A percentile compares a stretch with the other conserved stretches of the same genome.
Evolutionary conservation across 2,888 invertebrate species (phyloP).

Genomic region (Microplitis manilae): DNA sequence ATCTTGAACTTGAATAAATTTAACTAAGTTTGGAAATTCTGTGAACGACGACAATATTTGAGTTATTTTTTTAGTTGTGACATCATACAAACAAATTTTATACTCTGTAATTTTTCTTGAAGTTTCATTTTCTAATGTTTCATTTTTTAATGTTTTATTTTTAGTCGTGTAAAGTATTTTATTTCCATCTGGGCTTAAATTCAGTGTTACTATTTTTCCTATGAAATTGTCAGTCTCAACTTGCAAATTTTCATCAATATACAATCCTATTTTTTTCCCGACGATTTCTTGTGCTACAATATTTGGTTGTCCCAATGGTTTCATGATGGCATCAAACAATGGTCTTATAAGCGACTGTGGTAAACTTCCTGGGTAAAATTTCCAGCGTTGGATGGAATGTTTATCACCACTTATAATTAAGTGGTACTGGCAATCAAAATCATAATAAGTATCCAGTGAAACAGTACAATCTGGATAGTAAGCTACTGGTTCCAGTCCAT

Average conservation of each 20-base stretch:
- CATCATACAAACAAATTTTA: slow-evolving; percentile 63
- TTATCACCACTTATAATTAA: slow-evolving; percentile 65
- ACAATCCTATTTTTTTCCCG: slow-evolving; percentile 59
- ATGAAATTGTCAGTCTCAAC: slow-evolving; percentile 70
- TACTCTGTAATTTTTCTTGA: neutral
- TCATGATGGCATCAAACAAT: slow-evolving; percentile 63
- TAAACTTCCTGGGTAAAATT: slow-evolving; percentile 56
- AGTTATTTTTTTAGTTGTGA: slow-evolving; percentile 67
- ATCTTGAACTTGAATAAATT: slow-evolving; percentile 37
- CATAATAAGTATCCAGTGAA: slow-evolving; percentile 64
- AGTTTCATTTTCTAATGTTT: too few species aligned
- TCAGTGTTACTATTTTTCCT: slow-evolving; percentile 72
- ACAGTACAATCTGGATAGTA: slow-evolving; percentile 62
- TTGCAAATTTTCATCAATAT: slow-evolving; percentile 72
- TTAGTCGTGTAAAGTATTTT: slow-evolving; percentile 74
- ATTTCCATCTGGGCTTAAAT: slow-evolving; percentile 73
- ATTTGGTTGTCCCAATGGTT: slow-evolving; percentile 54
- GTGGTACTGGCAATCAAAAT: slow-evolving; percentile 52
- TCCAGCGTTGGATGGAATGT: slow-evolving; percentile 62
- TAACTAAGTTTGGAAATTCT: slow-evolving; percentile 43
- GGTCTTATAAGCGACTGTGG: slow-evolving; percentile 57
- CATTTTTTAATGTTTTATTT: slow-evolving; percentile 62
- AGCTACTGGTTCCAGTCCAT: slow-evolving; percentile 56
- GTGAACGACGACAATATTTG: slow-evolving; percentile 38
- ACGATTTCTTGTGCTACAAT: slow-evolving; percentile 59